Percentiles rank a stretch among this genome's conserved stretches.
Evolutionary conservation across 2,797 vertebrate species (phyloP).

Genomic region (Peromyscus aztecus): DNA sequence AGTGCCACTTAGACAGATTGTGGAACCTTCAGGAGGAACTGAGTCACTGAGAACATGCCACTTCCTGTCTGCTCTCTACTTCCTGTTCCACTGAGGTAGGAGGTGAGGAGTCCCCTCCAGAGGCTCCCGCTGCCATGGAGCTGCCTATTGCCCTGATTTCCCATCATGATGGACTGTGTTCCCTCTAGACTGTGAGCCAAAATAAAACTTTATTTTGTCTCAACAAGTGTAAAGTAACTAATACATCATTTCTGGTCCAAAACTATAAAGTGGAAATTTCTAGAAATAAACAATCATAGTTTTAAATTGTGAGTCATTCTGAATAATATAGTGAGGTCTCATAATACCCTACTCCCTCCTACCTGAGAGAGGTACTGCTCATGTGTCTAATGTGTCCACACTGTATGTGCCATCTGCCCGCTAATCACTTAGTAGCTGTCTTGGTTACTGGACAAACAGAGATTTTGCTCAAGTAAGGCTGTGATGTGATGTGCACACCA

Average conservation of each 20-base stretch:
- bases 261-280: not conserved
- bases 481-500: too few relatives aligned
- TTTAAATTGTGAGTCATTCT: not conserved
- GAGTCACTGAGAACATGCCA: not conserved
- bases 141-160: not conserved
- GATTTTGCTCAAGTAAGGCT: too few relatives aligned
- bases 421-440: not conserved
- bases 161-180: not conserved
- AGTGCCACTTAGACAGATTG: not conserved
- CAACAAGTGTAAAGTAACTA: not conserved
- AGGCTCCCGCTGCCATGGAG: not conserved
- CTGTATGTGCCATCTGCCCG: too few relatives aligned
- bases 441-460: too few relatives aligned
- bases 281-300: not conserved
- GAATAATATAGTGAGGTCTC: not conserved
- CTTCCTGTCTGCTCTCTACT: too few relatives aligned
- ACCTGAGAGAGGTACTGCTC: too few relatives aligned
- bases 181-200: not conserved
- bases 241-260: not conserved
- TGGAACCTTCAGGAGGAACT: not conserved
- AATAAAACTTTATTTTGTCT: not conserved
- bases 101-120: not conserved
- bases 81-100: not conserved
- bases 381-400: not conserved
- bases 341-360: not conserved